These are phyloP conservation scores for Ginglymostoma cirratum DNA, from an alignment of 2,113 vertebrate species.

Conservation along the genomic window DNA sequence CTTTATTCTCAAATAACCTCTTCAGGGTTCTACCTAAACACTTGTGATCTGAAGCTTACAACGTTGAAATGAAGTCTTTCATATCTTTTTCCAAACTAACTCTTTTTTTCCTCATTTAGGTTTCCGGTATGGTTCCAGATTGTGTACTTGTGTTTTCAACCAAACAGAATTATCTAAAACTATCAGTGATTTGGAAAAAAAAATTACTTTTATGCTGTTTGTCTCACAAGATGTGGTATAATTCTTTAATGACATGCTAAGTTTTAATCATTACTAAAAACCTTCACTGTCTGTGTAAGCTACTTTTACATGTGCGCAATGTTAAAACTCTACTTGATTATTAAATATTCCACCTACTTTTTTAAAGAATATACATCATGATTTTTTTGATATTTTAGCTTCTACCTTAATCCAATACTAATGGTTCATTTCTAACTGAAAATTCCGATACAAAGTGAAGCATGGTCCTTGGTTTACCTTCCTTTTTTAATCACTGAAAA, in stretches of 20 bases:
- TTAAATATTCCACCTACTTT: neutral
- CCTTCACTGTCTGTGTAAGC: neutral
- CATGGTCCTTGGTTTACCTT: neutral
- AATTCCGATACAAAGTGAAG: neutral
- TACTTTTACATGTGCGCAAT: neutral
- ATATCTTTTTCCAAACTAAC: no score
- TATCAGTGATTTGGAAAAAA: neutral
- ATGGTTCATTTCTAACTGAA: neutral
- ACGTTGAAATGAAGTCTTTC: no score
- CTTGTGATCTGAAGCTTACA: no score
- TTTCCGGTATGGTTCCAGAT: neutral
- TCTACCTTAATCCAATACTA: neutral
- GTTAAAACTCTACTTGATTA: neutral
- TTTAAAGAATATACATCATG: neutral
- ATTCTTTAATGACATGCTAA: no score
- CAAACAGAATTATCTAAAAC: neutral
- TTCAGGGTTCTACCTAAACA: no score
- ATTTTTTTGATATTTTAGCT: neutral
- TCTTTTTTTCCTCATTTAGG: no score
- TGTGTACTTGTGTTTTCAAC: no score
- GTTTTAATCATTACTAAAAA: no score
- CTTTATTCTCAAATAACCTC: no score
- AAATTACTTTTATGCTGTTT: no score
- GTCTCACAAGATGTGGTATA: no score
- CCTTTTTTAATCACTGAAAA: neutral